Evolutionary conservation across 2,888 invertebrate genomes (phyloP), one percentile per base, ranked within the genome.

Genomic region (Achlya flavicornis): DNA sequence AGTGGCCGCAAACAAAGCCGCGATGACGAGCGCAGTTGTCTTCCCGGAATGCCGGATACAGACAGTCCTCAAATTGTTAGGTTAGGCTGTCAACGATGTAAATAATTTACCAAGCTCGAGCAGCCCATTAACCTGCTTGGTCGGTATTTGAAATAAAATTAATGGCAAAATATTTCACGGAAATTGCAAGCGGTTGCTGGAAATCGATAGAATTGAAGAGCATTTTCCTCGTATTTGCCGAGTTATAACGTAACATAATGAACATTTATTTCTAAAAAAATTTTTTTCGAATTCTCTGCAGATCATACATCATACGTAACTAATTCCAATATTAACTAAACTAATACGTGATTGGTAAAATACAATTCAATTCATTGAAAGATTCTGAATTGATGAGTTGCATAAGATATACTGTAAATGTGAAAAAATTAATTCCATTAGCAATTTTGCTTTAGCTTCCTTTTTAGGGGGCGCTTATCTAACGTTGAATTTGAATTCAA

Each of bases 1-100:
- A 79, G 76, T 74, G 68, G 76, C 83, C 86, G 82, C 89, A 88
- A 88, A 91, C 89, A 89, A 89, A 88, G 86, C 88, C 80, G 72
- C 81, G 78, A 80, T 83, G 85, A 88, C 83, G 83, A 86, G 81
- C 83, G 75, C 78, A 81, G 87, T 84, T 85, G 85, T 85, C 85
- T 85, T 82, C 80, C 76, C 79, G 80, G 81, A 84, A 87, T 87
- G 80, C 83, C 84, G 79, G 85, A 86, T 83, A 75, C 60, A 41
- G 38, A 41, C 84, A 78, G 76, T 79, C 78, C 78, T 71, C 77
- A 78, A 80, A 86, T 84, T 81, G 81, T 83, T 81, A 77, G 71
- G 81, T 83, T 81, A 77, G 72, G 70, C 75, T 68, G 75, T 75
- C 83, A 80, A 79, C 82, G 81, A 87, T 86, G 83, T 83, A 80